Conservation (phyloP, 2,797 vertebrate genomes). For the Darevskia mixta region DNA sequence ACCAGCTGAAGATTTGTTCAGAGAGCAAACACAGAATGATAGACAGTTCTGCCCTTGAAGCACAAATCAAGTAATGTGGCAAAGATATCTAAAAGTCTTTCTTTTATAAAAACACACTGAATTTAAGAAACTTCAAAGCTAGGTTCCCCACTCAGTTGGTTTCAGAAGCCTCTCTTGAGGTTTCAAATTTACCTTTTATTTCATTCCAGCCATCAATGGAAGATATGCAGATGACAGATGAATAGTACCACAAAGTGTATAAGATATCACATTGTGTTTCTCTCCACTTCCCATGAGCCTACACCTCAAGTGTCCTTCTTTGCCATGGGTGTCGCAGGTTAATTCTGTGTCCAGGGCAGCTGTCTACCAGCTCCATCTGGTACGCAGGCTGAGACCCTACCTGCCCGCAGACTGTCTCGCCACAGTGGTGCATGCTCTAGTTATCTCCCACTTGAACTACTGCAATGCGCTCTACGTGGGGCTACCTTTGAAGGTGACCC, state of each 20-base stretch:
- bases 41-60: constrained; percentile 44
- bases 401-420: too few species aligned
- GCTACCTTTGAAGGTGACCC: too few species aligned
- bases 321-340: not conserved
- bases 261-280: too few species aligned
- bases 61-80: constrained; percentile 10
- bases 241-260: not conserved
- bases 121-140: constrained; percentile 35
- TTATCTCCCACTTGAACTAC: too few species aligned
- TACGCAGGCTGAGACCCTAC: too few species aligned
- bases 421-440: too few species aligned
- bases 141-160: constrained; percentile 7
- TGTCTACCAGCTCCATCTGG: too few species aligned
- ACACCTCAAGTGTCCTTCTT: not conserved
- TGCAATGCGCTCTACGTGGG: too few species aligned
- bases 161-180: constrained; percentile 12
- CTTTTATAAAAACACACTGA: not conserved
- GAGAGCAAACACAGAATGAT: constrained; percentile 47
- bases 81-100: constrained; percentile 23
- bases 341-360: too few species aligned
- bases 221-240: constrained; percentile 17
- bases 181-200: constrained; percentile 36
- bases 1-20: constrained; percentile 39
- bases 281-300: not conserved
- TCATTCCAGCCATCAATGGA: constrained; percentile 18